Evolutionary conservation across 37 sponge, comb jelly and placozoan species (phyloP), one percentile per base, ranked within the genome.

Genomic region (Beroe ovata): DNA sequence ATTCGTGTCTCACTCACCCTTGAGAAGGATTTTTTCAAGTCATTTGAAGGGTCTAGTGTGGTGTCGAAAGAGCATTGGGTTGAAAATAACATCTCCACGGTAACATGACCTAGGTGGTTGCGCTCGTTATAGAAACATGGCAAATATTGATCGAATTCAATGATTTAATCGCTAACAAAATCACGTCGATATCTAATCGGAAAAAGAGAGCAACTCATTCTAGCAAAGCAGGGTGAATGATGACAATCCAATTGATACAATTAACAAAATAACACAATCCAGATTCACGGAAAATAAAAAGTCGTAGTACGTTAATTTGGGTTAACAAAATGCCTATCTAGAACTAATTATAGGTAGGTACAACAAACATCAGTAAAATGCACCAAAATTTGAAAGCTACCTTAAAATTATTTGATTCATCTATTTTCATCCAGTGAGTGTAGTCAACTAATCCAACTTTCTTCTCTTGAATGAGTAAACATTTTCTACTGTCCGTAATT

Each of bases 31-130:
- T 66, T 18, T 11, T 29, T 32, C 18, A 66, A 37, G 16, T 66
- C 18, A 34, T 66, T 32, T 0, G 16, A 37, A 30, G 29, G 19
- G 47, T 33, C 33, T 39, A 77, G 14, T 32, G 54, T 77, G 38
- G 84, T 6, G 84, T 77, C 84, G 29, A 77, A 77, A 0, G 84
- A 77, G 54, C 84, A 77, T 4, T 4, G 54, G 6, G 84, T 32
- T 19, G 84, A 77, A 23, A 77, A 20, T 77, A 77, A 40, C 84
- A 77, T 77, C 84, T 77, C 84, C 20, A 39, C 4, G 0, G 8
- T 0, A 4, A 77, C 84, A 77, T 77, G 84, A 77, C 84, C 54
- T 77, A 29, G 32, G 28, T n/a, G n/a, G n/a, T n/a, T n/a, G n/a
- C n/a, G n/a, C n/a, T n/a, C n/a, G n/a, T n/a, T n/a, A n/a, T n/a